Evolutionary conservation across 23 tunicate species (phyloP), one percentile per base, ranked within the genome.

Genomic region (Styela clava): DNA sequence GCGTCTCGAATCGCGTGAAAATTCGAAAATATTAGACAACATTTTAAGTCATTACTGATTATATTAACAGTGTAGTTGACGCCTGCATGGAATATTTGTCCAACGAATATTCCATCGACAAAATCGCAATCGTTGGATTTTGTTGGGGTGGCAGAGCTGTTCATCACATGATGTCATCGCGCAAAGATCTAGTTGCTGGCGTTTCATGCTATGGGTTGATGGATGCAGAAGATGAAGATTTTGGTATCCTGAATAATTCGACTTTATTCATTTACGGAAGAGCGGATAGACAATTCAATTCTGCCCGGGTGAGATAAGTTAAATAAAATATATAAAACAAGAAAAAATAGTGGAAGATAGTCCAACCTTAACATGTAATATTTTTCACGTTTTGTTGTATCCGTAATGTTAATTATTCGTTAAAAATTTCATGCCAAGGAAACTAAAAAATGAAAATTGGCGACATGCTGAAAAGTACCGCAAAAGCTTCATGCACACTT

Each of bases 61-160:
- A n/a, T n/a, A n/a, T n/a, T n/a, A n/a, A n/a, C 68, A 73, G 78
- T 24, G 1, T 2, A 16, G 52, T 73, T 22, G 52, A 33, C 67
- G 44, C 52, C 68, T 24, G 78, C n/a, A 73, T 73, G 16, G 78
- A 73, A 73, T 73, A 73, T 31, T 68, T 73, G 52, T 16, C 26
- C 35, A 34, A 31, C 22, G 78, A 73, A n/a, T 31, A 30, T 34
- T 27, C 52, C 0, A 23, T 73, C 78, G 26, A 68, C 19, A 73
- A 73, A 20, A n/a, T 73, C 22, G 78, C 52, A 24, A 73, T 26
- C 19, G 44, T 73, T 34, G 78, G 78, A 73, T 73, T 73, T 31
- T 73, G 78, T 30, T 73, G 78, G 78, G 78, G 78, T n/a, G 78
- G 78, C 16, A 30, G 78, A 32, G 78, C 78, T 23, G 78, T 30